Conservation (phyloP, 2,113 vertebrate genomes). For the Gopherus flavomarginatus region DNA sequence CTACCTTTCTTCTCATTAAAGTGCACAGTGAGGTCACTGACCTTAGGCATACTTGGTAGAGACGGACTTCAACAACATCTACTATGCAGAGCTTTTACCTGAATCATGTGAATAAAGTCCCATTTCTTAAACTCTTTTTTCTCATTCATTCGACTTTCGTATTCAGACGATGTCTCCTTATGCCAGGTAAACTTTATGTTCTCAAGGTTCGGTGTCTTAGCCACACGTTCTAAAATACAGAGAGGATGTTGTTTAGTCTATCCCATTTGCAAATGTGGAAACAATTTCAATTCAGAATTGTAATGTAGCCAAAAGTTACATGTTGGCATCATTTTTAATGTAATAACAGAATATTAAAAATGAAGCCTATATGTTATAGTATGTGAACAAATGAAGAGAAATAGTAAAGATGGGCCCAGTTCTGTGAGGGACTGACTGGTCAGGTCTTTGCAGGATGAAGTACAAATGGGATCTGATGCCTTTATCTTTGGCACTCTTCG, state of each 20-base stretch:
- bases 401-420: not conserved
- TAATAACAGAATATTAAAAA: conserved; percentile 8
- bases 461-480: not conserved
- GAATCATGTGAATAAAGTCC: conserved; percentile 97
- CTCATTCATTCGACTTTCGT: conserved; percentile 83
- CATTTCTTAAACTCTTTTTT: conserved; percentile 83
- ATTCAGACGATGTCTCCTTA: conserved; percentile 88
- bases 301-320: conserved; percentile 56
- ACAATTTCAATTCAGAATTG: conserved; percentile 59
- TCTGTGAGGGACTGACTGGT: not conserved
- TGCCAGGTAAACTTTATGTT: conserved; percentile 90
- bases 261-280: conserved; percentile 72
- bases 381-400: not conserved
- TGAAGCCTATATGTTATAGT: not conserved
- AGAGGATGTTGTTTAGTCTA: conserved; percentile 44
- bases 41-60: not conserved
- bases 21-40: conserved; percentile 55
- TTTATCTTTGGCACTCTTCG: not conserved
- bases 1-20: conserved; percentile 20
- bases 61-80: conserved; percentile 13
- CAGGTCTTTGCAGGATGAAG: not conserved
- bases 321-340: conserved; percentile 22
- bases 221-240: conserved; percentile 82
- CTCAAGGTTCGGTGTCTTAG: conserved; percentile 81
- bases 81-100: conserved; percentile 81